Evolutionary conservation across 2,113 vertebrate genomes (phyloP).

Genomic region (Saccopteryx leptura): DNA sequence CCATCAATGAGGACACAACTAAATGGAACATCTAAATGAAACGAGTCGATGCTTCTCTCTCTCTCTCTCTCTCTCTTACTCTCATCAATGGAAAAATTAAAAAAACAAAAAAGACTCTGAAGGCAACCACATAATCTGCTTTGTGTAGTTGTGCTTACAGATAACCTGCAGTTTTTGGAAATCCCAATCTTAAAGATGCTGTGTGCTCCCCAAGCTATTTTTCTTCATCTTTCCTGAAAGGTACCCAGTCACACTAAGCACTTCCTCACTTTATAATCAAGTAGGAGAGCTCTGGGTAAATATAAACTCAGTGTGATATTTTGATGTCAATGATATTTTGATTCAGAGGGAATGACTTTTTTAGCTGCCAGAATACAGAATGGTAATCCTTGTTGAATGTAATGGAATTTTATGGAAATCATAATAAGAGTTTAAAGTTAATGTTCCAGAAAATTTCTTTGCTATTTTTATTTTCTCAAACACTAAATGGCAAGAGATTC

Average conservation of each 20-base stretch:
- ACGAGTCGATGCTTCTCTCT: too few species aligned
- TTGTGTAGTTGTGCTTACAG: background rate
- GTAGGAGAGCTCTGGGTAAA: background rate
- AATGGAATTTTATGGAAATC: conserved; percentile 52
- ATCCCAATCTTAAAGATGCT: conserved; percentile 17
- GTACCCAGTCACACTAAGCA: background rate
- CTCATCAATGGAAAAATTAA: too few species aligned
- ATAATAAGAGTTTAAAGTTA: background rate
- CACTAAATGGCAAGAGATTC: conserved; percentile 45
- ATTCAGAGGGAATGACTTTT: conserved; percentile 46
- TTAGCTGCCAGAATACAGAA: conserved; percentile 54
- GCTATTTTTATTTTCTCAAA: conserved; percentile 58
- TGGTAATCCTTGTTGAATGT: conserved; percentile 26
- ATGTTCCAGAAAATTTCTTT: conserved; percentile 51
- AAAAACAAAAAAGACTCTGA: background rate
- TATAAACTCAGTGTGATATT: background rate
- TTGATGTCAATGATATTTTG: background rate
- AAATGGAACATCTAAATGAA: too few species aligned
- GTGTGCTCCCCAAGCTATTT: conserved; percentile 17
- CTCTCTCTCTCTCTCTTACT: too few species aligned
- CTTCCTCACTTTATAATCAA: conserved; percentile 42
- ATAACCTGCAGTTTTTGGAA: conserved; percentile 60
- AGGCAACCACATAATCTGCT: accelerated
- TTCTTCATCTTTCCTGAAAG: conserved; percentile 62
- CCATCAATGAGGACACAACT: too few species aligned